A percentile compares a stretch with the other conserved stretches of the same genome.
These are phyloP conservation scores for Pristionchus mayeri DNA, from an alignment of 2,888 invertebrate genomes.

Conservation along the genomic window DNA sequence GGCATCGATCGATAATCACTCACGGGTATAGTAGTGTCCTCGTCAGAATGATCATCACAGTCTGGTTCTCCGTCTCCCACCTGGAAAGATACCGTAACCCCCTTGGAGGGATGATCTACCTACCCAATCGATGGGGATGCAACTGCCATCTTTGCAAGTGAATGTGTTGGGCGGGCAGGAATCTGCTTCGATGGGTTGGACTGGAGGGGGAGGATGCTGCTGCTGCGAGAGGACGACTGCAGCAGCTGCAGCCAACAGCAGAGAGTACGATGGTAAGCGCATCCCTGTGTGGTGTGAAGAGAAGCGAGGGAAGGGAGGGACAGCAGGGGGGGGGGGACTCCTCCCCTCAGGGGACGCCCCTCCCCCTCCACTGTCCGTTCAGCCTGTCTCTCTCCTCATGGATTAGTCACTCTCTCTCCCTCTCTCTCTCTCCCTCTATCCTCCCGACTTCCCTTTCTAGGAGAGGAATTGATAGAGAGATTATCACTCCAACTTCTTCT, in stretches of 20 bases:
- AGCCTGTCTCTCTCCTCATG: constrained; percentile 39
- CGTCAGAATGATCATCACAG: constrained; percentile 71
- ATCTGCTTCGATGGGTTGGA: constrained; percentile 49
- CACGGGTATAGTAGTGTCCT: constrained; percentile 40
- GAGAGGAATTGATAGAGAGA: constrained; percentile 37
- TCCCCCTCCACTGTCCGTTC: constrained; percentile 11
- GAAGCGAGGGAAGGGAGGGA: background rate
- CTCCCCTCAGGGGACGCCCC: constrained; percentile 14
- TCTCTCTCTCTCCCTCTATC: background rate
- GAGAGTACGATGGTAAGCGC: background rate
- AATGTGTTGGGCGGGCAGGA: constrained; percentile 70
- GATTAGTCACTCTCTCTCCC: constrained; percentile 17
- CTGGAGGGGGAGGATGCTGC: background rate
- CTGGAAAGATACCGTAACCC: constrained; percentile 35
- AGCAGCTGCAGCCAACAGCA: background rate
- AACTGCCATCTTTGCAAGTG: constrained; percentile 69
- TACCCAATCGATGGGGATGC: constrained; percentile 73
- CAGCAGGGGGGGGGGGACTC: background rate
- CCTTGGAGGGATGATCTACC: background rate
- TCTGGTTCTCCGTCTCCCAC: constrained; percentile 72
- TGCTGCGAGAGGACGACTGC: background rate
- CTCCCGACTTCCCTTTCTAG: constrained; percentile 30
- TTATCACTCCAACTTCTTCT: constrained; percentile 41
- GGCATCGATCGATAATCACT: background rate
- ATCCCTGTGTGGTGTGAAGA: background rate